A percentile compares a stretch with the other conserved stretches of the same genome.
These are phyloP conservation scores for Psilopsiagon aurifrons DNA, from an alignment of 2,113 vertebrate genomes.

Conservation along the genomic window DNA sequence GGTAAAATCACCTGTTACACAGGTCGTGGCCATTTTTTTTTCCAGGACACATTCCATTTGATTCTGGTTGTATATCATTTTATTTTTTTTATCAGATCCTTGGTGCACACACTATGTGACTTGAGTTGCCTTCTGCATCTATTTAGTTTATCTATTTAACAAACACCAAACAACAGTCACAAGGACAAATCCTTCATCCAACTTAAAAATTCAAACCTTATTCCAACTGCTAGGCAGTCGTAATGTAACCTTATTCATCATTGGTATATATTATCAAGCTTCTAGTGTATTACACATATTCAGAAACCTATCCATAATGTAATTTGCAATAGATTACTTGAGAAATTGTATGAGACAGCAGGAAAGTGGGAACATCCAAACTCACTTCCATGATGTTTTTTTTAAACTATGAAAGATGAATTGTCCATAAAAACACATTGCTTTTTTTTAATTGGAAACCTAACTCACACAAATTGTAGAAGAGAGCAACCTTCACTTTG, in stretches of 20 bases:
- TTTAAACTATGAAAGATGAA: not conserved
- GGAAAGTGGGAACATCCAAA: not conserved
- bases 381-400: not conserved
- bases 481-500: not conserved
- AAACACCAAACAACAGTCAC: not conserved
- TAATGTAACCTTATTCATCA: not conserved
- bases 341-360: not conserved
- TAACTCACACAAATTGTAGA: not conserved
- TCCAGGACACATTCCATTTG: not conserved
- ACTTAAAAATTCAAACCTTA: not conserved
- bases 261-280: not conserved
- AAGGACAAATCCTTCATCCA: not conserved
- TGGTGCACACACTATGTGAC: not conserved
- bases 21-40: not conserved
- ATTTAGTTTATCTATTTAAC: not conserved
- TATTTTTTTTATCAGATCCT: not conserved
- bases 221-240: not conserved
- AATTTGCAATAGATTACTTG: not conserved
- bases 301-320: not conserved
- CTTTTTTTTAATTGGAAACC: slow-evolving; percentile 8
- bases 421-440: slow-evolving; percentile 14
- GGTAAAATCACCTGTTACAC: not conserved
- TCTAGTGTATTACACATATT: not conserved
- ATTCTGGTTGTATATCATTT: not conserved
- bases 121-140: not conserved